Base-by-base conservation (phyloP, 2,888 invertebrate genomes). In the Conops quadrifasciatus region DNA sequence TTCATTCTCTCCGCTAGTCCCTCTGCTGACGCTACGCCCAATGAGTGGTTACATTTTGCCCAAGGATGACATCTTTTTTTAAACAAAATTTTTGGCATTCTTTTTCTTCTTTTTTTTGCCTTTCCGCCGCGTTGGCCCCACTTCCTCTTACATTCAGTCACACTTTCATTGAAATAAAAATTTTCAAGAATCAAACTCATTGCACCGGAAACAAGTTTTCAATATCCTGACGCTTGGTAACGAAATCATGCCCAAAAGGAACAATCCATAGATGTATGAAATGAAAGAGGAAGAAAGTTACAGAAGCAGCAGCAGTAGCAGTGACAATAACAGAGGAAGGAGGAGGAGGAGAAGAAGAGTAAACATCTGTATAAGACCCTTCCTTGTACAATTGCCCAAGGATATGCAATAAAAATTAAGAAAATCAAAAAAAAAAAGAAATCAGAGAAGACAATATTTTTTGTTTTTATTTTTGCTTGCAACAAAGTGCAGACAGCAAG, bases 161-260 rank as follows among this genome's bases (percentile, higher is more conserved):
- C 11, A 1, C 43, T 67, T 43, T 62, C 51, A 51, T 68, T 60
- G 49, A 60, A 68, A 68, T 58, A 58, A 62, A 68, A 68, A 30
- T 65, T 63, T 64, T 28, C 51, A 36, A 28, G 67, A 16, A 49
- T 30, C 60, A 30, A 51, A 68, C 60, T 68, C 62, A 58, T 49
- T 68, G 68, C 62, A 68, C 43, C 62, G 68, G 68, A 68, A 68
- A 68, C 51, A 68, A 68, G 60, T 68, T 68, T 62, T 62, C 68
- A 68, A 68, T 68, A 68, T 68, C 68, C 68, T 68, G 60, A 21
- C 62, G 24, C 47, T 65, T 51, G 13, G 19, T 26, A 21, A 56
- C 56, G 53, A 53, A 53, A 53, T n/a, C 66, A 19, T 2, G 2
- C 5, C 36, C 36, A 36, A 36, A 36, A 36, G 36, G 36, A 36